Percentiles rank a stretch among this genome's conserved stretches.
These are phyloP conservation scores for Margaritifera margaritifera DNA, from an alignment of 2,888 invertebrate species.

Conservation along the genomic window DNA sequence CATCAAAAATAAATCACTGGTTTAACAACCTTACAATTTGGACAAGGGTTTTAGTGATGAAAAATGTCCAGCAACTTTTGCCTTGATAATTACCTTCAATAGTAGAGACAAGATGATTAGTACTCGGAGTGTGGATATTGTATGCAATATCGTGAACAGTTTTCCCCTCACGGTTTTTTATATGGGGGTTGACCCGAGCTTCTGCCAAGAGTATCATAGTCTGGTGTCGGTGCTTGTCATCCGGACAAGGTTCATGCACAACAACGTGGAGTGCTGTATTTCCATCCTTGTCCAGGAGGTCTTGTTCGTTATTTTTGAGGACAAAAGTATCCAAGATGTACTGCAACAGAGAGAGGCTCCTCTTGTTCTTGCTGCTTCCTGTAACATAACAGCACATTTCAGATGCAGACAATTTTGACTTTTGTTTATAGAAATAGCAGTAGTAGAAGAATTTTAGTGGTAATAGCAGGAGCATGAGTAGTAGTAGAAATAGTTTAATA, in stretches of 20 bases:
- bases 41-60: no score
- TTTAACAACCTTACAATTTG: no score
- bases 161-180: constrained; percentile 32
- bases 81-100: no score
- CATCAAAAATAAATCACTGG: no score
- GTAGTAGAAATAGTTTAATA: no score
- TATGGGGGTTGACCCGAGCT: constrained; percentile 31
- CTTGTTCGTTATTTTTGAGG: constrained; percentile 21
- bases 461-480: no score
- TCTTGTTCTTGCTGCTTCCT: not conserved
- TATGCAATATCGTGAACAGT: constrained; percentile 5
- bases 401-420: no score
- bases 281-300: constrained; percentile 41
- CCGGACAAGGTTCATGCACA: constrained; percentile 9
- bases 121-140: no score
- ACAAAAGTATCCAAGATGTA: constrained; percentile 28
- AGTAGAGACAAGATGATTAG: no score
- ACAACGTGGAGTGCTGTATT: constrained; percentile 50
- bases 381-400: not conserved
- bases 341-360: constrained; percentile 18
- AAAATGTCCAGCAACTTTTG: no score
- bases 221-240: constrained; percentile 7
- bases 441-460: no score
- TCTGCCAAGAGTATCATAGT: constrained; percentile 34
- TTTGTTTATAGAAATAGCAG: not conserved